Evolutionary conservation across 2,113 vertebrate species (phyloP), one percentile per base, ranked within the genome.

Genomic region (Phrynosoma blainvillii): DNA sequence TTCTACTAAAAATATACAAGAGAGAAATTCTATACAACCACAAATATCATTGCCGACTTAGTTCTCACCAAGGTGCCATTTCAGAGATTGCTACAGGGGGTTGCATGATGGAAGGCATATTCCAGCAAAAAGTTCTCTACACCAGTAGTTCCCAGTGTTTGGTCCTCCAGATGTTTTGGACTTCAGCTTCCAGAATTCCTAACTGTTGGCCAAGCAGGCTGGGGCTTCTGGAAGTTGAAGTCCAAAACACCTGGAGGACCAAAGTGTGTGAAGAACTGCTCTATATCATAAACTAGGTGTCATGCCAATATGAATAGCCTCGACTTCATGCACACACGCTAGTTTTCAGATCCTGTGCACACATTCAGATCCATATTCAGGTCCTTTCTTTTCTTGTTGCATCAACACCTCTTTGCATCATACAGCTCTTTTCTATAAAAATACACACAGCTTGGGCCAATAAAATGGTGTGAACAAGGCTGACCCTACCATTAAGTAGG

Each of bases 21-120:
- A 84, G 32, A 54, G 62, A 81, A 90, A 85, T 30, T 81, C 42
- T 79, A 1, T 32, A 66, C 30, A 75, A 62, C 20, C 62, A 84
- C 80, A 14, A 54, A 10, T 30, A 68, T 23, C 42, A 65, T 70
- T 32, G 82, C 42, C 62, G 66, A 5, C 42, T 6, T 54, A 8
- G 62, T 68, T 70, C 42, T 84, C 74, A 42, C 87, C 18, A 21
- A 10, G 71, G 25, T n/a, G n/a, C 30, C 36, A 42, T 21, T 65
- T 42, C n/a, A 68, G 27, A 27, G 25, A 77, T 21, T 68, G 70
- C 40, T 76, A 21, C 5, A 66, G 47, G 59, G n/a, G 21, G 20
- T 65, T n/a, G 52, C 11, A 27, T 36, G 71, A 83, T 81, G 16
- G 68, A 62, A 30, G n/a, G 30, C 52, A 27, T 81, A 27, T 82